Evolutionary conservation across 2,888 invertebrate species (phyloP).

Genomic region (Erannis defoliaria): DNA sequence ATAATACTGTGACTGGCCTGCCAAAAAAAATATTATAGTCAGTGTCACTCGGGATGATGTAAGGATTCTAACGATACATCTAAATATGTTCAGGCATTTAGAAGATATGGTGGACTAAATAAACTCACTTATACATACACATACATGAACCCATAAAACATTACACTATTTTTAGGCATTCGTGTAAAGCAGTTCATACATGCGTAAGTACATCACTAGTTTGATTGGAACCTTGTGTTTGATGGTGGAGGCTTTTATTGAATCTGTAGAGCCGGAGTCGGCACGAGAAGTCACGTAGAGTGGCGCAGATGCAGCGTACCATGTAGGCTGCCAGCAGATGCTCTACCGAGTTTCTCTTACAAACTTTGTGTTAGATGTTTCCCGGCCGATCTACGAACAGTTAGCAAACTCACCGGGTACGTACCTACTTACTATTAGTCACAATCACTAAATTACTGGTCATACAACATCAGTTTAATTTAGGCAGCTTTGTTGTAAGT

Average conservation of each 20-base stretch:
- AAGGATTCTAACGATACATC: no score
- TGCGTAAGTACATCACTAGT: neutral
- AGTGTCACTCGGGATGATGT: no score
- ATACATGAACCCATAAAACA: no score
- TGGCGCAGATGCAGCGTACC: conserved; percentile 27
- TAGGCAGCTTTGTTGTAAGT: neutral
- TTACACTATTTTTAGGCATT: no score
- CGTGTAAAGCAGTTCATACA: neutral
- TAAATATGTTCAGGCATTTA: no score
- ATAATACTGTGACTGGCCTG: no score
- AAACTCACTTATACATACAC: no score
- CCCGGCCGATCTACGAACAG: conserved; percentile 1
- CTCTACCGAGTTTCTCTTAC: conserved; percentile 14
- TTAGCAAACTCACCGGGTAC: neutral
- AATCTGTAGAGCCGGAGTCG: neutral
- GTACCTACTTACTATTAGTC: neutral
- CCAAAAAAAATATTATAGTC: no score
- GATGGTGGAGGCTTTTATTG: neutral
- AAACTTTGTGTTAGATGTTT: conserved; percentile 31
- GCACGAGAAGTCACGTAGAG: conserved; percentile 21
- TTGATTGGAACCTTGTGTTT: conserved; percentile 20
- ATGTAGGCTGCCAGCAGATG: conserved; percentile 27
- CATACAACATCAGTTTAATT: no score
- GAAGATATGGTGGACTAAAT: no score
- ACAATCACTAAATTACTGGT: neutral